Conservation (phyloP, 2,888 invertebrate species). For the Cryptocephalus primarius region DNA sequence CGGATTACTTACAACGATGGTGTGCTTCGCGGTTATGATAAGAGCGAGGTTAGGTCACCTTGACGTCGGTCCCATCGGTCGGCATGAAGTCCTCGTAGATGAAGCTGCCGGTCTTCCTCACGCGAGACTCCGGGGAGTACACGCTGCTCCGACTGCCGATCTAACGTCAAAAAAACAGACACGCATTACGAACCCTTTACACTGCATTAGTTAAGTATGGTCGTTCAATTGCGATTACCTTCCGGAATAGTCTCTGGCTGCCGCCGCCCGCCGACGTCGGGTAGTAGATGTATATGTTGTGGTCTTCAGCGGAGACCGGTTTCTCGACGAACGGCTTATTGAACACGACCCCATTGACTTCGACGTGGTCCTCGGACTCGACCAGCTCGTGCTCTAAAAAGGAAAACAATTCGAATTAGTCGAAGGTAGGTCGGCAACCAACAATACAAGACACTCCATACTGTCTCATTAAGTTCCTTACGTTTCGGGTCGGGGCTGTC, state of each 20-base stretch:
- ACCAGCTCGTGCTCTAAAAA: conserved; percentile 75
- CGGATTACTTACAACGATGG: not conserved
- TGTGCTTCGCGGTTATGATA: too few relatives aligned
- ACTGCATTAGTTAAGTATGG: not conserved
- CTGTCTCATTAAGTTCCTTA: conserved; percentile 39
- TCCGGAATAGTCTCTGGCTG: conserved; percentile 93
- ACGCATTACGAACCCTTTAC: conserved; percentile 8
- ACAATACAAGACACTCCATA: too few relatives aligned
- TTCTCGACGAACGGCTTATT: conserved; percentile 99
- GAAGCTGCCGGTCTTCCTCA: conserved; percentile 94
- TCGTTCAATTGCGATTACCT: conserved; percentile 56
- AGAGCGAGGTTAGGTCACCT: too few relatives aligned
- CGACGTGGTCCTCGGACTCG: conserved; percentile 94
- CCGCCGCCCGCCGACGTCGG: conserved; percentile 98
- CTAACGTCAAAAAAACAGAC: conserved; percentile 46
- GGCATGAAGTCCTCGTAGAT: conserved; percentile 99
- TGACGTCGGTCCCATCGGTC: conserved; percentile 72
- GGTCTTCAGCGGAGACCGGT: conserved; percentile 98
- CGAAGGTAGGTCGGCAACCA: too few relatives aligned
- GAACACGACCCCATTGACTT: conserved; percentile 89
- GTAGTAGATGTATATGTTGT: conserved; percentile 99
- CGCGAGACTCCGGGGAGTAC: conserved; percentile 92
- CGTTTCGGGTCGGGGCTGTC: conserved; percentile 86
- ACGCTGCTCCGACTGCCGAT: conserved; percentile 98
- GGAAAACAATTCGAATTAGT: not conserved